phyloP scores from a whole-genome alignment of 2,888 invertebrate species.

The Pantelozetes paolii region DNA sequence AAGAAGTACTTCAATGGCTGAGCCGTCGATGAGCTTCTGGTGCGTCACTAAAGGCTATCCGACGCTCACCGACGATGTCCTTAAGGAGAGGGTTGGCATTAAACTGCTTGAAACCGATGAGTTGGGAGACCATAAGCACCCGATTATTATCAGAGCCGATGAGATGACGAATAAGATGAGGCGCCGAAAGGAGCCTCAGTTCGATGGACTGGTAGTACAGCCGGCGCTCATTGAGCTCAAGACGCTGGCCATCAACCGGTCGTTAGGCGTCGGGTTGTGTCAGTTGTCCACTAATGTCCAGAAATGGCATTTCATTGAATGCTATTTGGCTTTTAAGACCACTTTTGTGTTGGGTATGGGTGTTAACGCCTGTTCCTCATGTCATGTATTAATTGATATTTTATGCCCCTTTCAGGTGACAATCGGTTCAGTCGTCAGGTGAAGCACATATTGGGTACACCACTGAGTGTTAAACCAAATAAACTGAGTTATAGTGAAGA shows the following conservation, averaged over 20 bases:
- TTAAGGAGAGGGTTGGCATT: slow-evolving; percentile 37
- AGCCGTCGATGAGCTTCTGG: slow-evolving; percentile 26
- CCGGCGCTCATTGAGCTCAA: slow-evolving; percentile 5
- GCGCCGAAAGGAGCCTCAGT: background rate
- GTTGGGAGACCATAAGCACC: slow-evolving; percentile 41
- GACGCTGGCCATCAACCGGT: slow-evolving; percentile 20
- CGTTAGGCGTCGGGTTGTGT: slow-evolving; percentile 30
- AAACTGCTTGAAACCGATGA: slow-evolving; percentile 42
- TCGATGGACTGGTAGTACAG: background rate
- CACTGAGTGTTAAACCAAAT: background rate
- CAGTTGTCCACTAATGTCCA: slow-evolving; percentile 18
- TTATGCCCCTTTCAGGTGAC: slow-evolving; percentile 35
- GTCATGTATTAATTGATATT: background rate
- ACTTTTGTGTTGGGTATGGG: slow-evolving; percentile 39
- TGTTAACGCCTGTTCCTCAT: background rate
- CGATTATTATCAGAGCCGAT: slow-evolving; percentile 31
- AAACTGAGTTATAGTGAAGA: slow-evolving; percentile 24
- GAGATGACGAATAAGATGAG: slow-evolving; percentile 9
- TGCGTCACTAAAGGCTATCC: slow-evolving; percentile 39
- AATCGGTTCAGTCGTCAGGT: slow-evolving; percentile 35
- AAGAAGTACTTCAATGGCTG: background rate
- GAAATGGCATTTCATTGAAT: slow-evolving; percentile 38
- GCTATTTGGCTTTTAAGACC: slow-evolving; percentile 42
- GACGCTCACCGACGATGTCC: background rate
- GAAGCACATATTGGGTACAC: slow-evolving; percentile 41